phyloP scores from a whole-genome alignment of 2,888 invertebrate species.

The Amaurobius ferox region DNA sequence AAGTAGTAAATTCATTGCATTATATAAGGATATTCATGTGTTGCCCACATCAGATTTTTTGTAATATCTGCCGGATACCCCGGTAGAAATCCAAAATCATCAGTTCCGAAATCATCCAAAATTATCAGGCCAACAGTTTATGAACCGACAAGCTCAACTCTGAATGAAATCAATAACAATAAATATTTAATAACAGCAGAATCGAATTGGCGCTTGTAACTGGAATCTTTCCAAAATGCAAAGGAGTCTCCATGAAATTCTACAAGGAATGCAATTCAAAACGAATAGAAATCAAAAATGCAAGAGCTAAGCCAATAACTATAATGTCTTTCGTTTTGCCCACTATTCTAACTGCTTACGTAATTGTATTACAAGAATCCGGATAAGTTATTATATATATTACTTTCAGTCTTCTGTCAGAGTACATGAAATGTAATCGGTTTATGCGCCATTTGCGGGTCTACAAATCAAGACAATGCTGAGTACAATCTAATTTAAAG shows the following conservation, averaged over 20 bases:
- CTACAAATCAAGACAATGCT: constrained; percentile 66
- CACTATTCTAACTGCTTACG: constrained; percentile 20
- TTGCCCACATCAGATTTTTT: too few species aligned
- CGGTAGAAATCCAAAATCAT: too few species aligned
- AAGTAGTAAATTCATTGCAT: too few species aligned
- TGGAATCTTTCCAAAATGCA: too few species aligned
- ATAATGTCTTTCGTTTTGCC: constrained; percentile 47
- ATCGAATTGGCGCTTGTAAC: too few species aligned
- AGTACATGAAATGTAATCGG: constrained; percentile 64
- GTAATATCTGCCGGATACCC: too few species aligned
- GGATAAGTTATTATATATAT: constrained; percentile 66
- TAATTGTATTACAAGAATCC: constrained; percentile 46
- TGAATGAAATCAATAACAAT: too few species aligned
- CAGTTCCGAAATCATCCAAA: too few species aligned
- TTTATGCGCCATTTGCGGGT: constrained; percentile 64
- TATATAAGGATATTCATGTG: too few species aligned
- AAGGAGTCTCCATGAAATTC: not conserved
- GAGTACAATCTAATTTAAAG: constrained; percentile 64
- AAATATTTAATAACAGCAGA: too few species aligned
- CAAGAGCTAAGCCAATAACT: constrained; percentile 61
- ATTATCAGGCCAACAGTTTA: too few species aligned
- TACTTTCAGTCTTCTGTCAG: constrained; percentile 59
- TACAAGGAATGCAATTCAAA: constrained; percentile 44
- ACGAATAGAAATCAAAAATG: constrained; percentile 60
- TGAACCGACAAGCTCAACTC: constrained; percentile 35